These are phyloP conservation scores for Harlomillsia oculata DNA, from an alignment of 1,140 invertebrate genomes.

Conservation along the genomic window DNA sequence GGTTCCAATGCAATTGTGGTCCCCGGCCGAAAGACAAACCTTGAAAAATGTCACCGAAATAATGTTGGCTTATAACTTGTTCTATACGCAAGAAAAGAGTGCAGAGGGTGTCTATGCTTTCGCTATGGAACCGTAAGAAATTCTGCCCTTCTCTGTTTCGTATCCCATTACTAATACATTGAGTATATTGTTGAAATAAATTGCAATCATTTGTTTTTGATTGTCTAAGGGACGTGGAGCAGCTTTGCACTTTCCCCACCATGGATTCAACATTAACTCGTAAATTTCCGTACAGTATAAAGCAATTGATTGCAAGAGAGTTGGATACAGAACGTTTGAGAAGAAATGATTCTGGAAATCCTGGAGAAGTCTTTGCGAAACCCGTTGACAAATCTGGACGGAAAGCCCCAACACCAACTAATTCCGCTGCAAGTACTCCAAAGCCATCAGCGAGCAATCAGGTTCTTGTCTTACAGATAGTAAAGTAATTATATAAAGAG, in stretches of 20 bases:
- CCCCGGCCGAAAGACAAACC: slow-evolving; percentile 59
- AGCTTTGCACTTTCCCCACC: slow-evolving; percentile 44
- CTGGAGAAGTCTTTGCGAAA: slow-evolving; percentile 7
- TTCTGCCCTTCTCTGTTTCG: too few relatives aligned
- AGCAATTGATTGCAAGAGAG: slow-evolving; percentile 67
- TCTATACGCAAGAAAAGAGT: slow-evolving; percentile 67
- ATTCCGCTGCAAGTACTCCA: slow-evolving; percentile 52
- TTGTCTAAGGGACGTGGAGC: slow-evolving; percentile 45
- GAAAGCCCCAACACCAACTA: slow-evolving; percentile 48
- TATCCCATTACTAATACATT: slow-evolving; percentile 4
- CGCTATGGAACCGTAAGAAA: slow-evolving; percentile 65
- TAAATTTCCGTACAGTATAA: slow-evolving; percentile 55
- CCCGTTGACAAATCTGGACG: neutral
- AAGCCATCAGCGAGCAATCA: too few relatives aligned
- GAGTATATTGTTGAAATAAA: neutral
- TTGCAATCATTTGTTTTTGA: slow-evolving; percentile 1
- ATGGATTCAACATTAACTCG: slow-evolving; percentile 38
- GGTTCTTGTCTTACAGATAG: too few relatives aligned
- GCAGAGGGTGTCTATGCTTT: slow-evolving; percentile 69
- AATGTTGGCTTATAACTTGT: slow-evolving; percentile 82
- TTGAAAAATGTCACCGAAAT: slow-evolving; percentile 62
- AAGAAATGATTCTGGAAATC: slow-evolving; percentile 40
- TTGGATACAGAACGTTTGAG: slow-evolving; percentile 62
- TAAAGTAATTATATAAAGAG: too few relatives aligned
- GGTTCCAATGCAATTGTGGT: slow-evolving; percentile 63